Conservation (phyloP, 2,888 invertebrate genomes). For the Schizotus pectinicornis region DNA sequence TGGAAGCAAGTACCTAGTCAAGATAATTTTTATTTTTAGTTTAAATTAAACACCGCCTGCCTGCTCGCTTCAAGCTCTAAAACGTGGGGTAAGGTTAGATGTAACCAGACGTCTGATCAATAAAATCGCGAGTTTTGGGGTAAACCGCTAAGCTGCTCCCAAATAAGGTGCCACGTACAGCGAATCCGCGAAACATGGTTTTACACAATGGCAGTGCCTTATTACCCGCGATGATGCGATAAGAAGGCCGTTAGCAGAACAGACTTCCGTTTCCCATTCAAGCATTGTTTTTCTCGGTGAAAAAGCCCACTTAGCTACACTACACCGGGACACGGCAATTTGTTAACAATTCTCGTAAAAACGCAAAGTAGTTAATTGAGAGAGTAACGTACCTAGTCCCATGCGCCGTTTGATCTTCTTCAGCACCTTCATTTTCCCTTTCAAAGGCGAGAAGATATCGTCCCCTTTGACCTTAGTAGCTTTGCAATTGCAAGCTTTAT, state of each 20-base stretch:
- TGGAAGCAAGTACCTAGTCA: too few species aligned
- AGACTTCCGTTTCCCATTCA: constrained; percentile 28
- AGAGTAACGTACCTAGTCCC: constrained; percentile 76
- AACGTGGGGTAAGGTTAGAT: too few species aligned
- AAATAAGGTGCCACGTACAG: too few species aligned
- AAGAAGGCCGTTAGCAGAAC: constrained; percentile 19
- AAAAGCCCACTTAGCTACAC: constrained; percentile 2
- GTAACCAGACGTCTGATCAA: too few species aligned
- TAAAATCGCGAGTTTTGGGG: too few species aligned
- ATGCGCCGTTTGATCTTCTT: constrained; percentile 90
- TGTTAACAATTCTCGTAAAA: constrained; percentile 1
- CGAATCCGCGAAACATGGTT: too few species aligned
- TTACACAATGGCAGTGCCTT: constrained; percentile 2
- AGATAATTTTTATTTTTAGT: too few species aligned
- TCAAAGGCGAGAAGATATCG: constrained; percentile 61
- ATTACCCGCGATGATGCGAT: constrained; percentile 23
- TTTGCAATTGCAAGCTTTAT: constrained; percentile 51
- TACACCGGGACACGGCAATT: background rate
- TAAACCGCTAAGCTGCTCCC: too few species aligned
- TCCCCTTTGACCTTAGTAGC: constrained; percentile 47
- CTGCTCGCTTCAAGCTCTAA: too few species aligned
- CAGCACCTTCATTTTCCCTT: constrained; percentile 84
- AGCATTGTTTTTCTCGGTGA: constrained; percentile 17
- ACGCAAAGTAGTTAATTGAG: background rate
- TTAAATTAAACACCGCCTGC: too few species aligned